phyloP scores from a whole-genome alignment of 2,797 vertebrate species.

The Tauraco hartlaubi region DNA sequence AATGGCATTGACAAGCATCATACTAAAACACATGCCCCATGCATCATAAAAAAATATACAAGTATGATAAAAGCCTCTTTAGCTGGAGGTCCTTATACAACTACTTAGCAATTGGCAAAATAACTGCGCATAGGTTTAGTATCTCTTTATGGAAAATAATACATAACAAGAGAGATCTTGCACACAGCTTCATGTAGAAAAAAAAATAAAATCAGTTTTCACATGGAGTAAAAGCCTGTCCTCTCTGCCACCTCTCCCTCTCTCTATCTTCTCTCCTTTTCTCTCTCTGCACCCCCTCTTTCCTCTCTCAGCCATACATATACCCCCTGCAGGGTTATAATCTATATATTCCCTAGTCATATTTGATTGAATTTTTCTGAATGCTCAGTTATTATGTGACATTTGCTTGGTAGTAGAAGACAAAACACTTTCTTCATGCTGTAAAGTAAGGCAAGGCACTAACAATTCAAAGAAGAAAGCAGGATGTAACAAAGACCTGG shows the following conservation, averaged over 20 bases:
- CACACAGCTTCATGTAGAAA: background rate
- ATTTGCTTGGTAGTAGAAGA: constrained; percentile 67
- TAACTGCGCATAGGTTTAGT: background rate
- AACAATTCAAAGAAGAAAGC: constrained; percentile 38
- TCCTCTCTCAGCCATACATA: background rate
- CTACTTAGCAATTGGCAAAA: background rate
- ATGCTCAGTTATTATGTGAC: constrained; percentile 55
- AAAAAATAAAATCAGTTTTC: background rate
- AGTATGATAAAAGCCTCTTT: background rate
- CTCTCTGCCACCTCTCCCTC: background rate
- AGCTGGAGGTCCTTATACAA: background rate
- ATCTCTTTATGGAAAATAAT: background rate
- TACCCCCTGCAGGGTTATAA: background rate
- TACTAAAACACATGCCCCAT: background rate
- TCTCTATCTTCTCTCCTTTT: background rate
- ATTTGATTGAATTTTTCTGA: constrained; percentile 63
- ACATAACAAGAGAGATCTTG: background rate
- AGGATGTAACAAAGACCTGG: constrained; percentile 53
- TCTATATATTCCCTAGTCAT: background rate
- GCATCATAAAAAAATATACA: background rate
- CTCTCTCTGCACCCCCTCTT: background rate
- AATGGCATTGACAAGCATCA: background rate
- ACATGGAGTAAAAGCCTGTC: background rate
- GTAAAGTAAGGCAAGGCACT: constrained; percentile 37
- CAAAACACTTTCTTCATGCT: constrained; percentile 65